These are phyloP conservation scores for Phoeniculus purpureus DNA, from an alignment of 2,797 vertebrate genomes.

Conservation along the genomic window DNA sequence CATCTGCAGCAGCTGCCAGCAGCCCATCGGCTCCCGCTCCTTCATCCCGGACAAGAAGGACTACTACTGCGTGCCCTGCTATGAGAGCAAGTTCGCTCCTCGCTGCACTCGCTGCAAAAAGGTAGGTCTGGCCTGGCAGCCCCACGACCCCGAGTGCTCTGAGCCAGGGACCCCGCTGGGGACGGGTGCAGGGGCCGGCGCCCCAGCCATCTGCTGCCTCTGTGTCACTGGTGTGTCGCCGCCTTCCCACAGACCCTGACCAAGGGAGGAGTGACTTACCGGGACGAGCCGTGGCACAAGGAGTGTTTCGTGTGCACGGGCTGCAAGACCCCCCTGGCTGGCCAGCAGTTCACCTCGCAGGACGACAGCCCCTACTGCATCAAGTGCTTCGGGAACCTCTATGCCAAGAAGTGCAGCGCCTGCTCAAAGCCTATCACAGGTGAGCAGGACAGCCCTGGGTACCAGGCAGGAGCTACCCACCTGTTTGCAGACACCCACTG, in stretches of 20 bases:
- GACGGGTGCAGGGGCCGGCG: neutral
- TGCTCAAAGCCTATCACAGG: constrained; percentile 96
- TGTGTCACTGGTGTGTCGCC: neutral
- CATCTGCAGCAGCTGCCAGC: constrained; percentile 94
- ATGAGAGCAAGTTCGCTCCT: constrained; percentile 98
- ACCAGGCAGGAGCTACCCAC: neutral
- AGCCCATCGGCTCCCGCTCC: constrained; percentile 95
- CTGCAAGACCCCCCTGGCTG: constrained; percentile 88
- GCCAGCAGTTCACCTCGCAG: constrained; percentile 94
- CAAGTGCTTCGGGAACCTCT: constrained; percentile 93
- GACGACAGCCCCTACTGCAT: constrained; percentile 92
- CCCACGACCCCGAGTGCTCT: neutral
- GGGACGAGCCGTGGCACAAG: constrained; percentile 93
- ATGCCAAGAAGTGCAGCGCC: constrained; percentile 91
- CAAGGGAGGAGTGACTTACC: constrained; percentile 94
- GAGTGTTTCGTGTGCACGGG: constrained; percentile 93
- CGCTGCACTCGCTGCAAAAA: constrained; percentile 98
- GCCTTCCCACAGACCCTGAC: constrained; percentile 84
- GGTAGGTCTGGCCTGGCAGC: constrained; percentile 71
- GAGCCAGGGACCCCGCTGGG: neutral
- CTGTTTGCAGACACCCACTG: neutral
- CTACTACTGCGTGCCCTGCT: constrained; percentile 97
- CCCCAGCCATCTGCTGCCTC: fast-evolving
- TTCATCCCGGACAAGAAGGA: constrained; percentile 97
- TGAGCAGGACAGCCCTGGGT: constrained; percentile 50